A percentile compares a stretch with the other conserved stretches of the same genome.
These are phyloP conservation scores for Pachypeltis micranthus DNA, from an alignment of 1,140 invertebrate genomes.

Conservation along the genomic window DNA sequence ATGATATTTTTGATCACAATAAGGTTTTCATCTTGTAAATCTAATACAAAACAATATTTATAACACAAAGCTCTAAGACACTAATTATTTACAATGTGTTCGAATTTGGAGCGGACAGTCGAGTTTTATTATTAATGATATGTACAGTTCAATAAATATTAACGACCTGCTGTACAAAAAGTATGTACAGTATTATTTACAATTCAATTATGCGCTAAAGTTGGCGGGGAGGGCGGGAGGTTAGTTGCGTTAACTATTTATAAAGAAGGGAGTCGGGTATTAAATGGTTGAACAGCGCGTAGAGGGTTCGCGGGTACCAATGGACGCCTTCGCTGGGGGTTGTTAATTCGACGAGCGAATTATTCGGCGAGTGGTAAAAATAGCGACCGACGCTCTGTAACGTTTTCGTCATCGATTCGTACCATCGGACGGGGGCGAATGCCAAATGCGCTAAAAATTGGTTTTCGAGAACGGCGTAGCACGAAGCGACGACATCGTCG, in stretches of 20 bases:
- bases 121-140: not conserved
- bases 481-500: constrained; percentile 81
- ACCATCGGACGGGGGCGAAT: constrained; percentile 62
- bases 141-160: constrained; percentile 1
- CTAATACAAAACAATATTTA: too few species aligned
- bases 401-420: constrained; percentile 22
- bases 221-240: too few species aligned
- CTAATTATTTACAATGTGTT: not conserved
- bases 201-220: not conserved
- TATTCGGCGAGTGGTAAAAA: too few species aligned
- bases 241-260: not conserved
- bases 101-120: constrained; percentile 1
- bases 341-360: too few species aligned
- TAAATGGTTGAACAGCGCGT: constrained; percentile 4
- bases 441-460: constrained; percentile 72
- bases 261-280: not conserved
- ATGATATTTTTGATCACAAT: constrained; percentile 8
- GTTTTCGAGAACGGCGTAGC: constrained; percentile 82
- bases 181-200: not conserved
- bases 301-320: constrained; percentile 1
- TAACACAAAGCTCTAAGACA: not conserved
- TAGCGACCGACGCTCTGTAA: too few species aligned
- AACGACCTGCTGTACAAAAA: not conserved
- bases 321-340: not conserved
- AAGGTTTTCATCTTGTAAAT: not conserved